phyloP scores from a whole-genome alignment of 2,888 invertebrate species.

The Ommatoiulus sabulosus region DNA sequence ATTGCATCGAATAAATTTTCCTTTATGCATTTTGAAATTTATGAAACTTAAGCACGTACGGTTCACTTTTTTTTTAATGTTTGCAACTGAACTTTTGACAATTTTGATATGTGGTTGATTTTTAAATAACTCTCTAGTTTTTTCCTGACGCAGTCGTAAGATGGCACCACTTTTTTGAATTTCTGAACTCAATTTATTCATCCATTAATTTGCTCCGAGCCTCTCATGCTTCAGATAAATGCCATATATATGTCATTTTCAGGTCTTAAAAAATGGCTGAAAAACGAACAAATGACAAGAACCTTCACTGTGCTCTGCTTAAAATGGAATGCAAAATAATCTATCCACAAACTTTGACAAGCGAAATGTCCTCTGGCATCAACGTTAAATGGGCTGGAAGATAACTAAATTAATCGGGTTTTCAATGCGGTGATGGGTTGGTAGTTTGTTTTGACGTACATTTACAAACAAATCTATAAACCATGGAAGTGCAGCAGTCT shows the following conservation, averaged over 20 bases:
- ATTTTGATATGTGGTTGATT: no score
- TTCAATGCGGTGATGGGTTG: not conserved
- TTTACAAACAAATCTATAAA: not conserved
- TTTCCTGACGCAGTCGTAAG: no score
- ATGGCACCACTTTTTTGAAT: no score
- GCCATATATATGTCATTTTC: not conserved
- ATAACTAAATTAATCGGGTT: slow-evolving; percentile 35
- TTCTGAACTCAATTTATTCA: no score
- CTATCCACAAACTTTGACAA: not conserved
- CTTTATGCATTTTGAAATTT: no score
- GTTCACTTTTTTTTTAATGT: no score
- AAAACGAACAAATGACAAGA: not conserved
- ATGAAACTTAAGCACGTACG: no score
- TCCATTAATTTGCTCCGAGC: no score
- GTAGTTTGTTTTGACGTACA: not conserved
- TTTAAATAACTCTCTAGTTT: no score
- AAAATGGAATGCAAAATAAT: not conserved
- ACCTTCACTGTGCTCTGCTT: not conserved
- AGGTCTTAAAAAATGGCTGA: not conserved
- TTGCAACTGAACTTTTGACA: no score
- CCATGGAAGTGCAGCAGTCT: not conserved
- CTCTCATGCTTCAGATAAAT: no score
- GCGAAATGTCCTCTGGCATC: not conserved
- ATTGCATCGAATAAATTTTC: no score
- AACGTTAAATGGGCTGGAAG: not conserved